Percentiles rank a stretch among this genome's conserved stretches.
Evolutionary conservation across 2,113 vertebrate genomes (phyloP).

Genomic region (Pluvianellus socialis): DNA sequence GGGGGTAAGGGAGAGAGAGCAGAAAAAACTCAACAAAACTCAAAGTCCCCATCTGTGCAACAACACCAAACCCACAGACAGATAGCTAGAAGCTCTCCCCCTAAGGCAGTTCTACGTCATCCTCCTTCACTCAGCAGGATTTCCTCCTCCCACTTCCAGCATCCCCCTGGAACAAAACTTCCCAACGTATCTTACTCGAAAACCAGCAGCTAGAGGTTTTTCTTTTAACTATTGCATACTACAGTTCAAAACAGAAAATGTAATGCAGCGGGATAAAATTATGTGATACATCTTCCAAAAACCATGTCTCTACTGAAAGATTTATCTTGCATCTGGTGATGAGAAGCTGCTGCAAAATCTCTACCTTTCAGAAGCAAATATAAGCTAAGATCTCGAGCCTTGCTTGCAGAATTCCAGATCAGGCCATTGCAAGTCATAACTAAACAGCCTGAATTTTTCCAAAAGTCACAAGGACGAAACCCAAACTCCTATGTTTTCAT

Average conservation of each 20-base stretch:
- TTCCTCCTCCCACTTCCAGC: background rate
- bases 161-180: background rate
- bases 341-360: background rate
- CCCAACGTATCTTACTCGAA: background rate
- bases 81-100: background rate
- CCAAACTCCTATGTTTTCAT: background rate
- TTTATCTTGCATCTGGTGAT: background rate
- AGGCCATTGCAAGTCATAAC: background rate
- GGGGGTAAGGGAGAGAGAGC: background rate
- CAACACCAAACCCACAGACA: background rate
- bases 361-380: background rate
- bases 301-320: background rate
- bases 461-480: background rate
- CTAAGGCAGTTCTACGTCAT: background rate
- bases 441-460: background rate
- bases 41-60: background rate
- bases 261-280: background rate
- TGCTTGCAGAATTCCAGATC: background rate
- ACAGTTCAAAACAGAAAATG: background rate
- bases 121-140: background rate
- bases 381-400: background rate
- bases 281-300: background rate
- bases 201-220: background rate
- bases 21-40: background rate
- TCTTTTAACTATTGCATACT: background rate